Evolutionary conservation across 1,140 invertebrate species (phyloP).

Genomic region (Lepidurus arcticus): DNA sequence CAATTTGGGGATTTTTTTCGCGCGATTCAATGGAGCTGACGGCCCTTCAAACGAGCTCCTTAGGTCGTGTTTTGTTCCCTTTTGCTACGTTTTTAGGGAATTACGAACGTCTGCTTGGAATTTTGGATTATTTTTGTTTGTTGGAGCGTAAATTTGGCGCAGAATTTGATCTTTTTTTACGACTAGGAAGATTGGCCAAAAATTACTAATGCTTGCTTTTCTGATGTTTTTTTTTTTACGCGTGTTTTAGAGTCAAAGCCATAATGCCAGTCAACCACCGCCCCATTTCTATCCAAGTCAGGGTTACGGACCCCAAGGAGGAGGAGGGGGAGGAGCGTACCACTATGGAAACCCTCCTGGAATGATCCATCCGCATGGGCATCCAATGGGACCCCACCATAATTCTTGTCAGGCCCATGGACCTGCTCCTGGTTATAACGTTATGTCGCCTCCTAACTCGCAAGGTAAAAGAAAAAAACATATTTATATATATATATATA

Average conservation of each 20-base stretch:
- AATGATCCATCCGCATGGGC: not conserved
- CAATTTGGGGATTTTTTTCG: too few relatives aligned
- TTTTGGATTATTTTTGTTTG: too few relatives aligned
- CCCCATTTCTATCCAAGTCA: slow-evolving; percentile 8
- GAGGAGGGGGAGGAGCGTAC: slow-evolving; percentile 8
- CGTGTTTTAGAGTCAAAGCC: not conserved
- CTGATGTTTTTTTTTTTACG: not conserved
- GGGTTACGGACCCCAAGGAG: not conserved
- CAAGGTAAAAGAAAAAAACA: not conserved
- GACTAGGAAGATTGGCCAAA: too few relatives aligned
- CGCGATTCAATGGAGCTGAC: too few relatives aligned
- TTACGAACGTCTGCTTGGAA: too few relatives aligned
- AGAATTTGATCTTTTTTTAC: too few relatives aligned
- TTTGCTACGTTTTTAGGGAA: too few relatives aligned
- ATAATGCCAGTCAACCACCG: slow-evolving; percentile 5
- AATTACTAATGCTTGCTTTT: not conserved
- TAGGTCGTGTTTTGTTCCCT: too few relatives aligned
- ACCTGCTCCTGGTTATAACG: not conserved
- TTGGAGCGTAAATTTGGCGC: too few relatives aligned
- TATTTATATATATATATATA: not conserved
- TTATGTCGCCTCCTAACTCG: not conserved
- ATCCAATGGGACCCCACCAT: slow-evolving; percentile 1
- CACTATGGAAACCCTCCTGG: not conserved
- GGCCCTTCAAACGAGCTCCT: too few relatives aligned
- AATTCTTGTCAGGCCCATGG: not conserved